Conservation (phyloP, 2,113 vertebrate species). For the Brachyhypopomus occidentalis region DNA sequence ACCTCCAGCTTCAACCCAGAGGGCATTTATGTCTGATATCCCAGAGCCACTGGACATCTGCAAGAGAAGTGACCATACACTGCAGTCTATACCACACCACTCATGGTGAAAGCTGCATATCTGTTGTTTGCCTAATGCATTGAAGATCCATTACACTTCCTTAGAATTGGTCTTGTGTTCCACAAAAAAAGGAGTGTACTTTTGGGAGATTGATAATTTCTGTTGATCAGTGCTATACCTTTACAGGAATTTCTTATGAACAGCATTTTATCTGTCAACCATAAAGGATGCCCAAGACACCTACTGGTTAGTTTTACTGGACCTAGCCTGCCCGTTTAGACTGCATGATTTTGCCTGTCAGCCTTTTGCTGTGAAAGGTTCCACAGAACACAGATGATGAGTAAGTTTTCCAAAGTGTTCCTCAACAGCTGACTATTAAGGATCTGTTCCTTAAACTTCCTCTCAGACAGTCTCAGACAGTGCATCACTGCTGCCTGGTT, state of each 20-base stretch:
- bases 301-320: not conserved
- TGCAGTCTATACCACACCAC: not conserved
- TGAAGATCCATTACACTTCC: not conserved
- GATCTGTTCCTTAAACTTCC: not conserved
- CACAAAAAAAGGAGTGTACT: too few species aligned
- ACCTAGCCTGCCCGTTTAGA: conserved; percentile 8
- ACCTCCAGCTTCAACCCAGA: conserved; percentile 91
- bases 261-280: not conserved
- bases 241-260: not conserved
- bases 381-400: conserved; percentile 22
- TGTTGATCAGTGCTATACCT: not conserved
- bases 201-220: not conserved
- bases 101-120: not conserved
- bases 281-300: not conserved
- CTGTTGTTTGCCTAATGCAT: not conserved
- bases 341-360: conserved; percentile 21
- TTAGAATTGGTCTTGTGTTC: not conserved
- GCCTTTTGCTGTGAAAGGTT: conserved; percentile 27
- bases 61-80: not conserved
- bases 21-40: conserved; percentile 91
- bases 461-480: not conserved
- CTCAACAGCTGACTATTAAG: conserved; percentile 5
- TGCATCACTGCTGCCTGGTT: not conserved
- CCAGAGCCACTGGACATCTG: not conserved
- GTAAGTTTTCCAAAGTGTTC: conserved; percentile 33